Evolutionary conservation across 2,888 invertebrate species (phyloP).

Genomic region (Nemotelus nigrinus): DNA sequence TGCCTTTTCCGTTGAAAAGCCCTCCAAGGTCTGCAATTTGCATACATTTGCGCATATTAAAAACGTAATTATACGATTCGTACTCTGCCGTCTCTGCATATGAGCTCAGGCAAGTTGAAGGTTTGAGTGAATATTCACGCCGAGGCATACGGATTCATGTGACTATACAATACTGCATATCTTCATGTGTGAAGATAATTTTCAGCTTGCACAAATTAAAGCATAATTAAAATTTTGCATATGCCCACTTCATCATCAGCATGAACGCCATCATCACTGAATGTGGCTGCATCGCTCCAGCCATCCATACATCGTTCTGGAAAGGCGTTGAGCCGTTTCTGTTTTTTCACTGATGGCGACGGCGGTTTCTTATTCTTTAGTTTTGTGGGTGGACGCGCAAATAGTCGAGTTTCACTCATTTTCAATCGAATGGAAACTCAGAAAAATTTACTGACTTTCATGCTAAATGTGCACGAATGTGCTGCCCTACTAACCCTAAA

Average conservation of each 20-base stretch:
- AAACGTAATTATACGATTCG: constrained; percentile 50
- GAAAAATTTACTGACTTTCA: constrained; percentile 3
- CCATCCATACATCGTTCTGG: constrained; percentile 7
- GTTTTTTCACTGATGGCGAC: not conserved
- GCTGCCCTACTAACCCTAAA: no score
- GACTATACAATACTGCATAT: not conserved
- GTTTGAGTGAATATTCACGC: not conserved
- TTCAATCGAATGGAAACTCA: constrained; percentile 24
- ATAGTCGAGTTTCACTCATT: not conserved
- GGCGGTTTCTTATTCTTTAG: not conserved
- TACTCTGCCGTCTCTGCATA: constrained; percentile 23
- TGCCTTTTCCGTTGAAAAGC: constrained; percentile 11
- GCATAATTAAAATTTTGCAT: constrained; percentile 43
- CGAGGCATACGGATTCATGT: not conserved
- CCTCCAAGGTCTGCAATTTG: constrained; percentile 48
- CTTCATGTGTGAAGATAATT: constrained; percentile 33
- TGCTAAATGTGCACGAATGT: no score
- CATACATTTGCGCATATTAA: constrained; percentile 50
- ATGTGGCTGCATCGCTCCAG: not conserved
- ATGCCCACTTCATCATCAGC: constrained; percentile 34
- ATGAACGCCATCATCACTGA: not conserved
- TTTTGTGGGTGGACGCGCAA: constrained; percentile 14
- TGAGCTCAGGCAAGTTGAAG: not conserved
- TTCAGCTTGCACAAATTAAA: constrained; percentile 40
- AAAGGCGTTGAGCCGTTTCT: constrained; percentile 27